These are phyloP conservation scores for Megaleporinus macrocephalus DNA, from an alignment of 2,113 vertebrate species.

Conservation along the genomic window DNA sequence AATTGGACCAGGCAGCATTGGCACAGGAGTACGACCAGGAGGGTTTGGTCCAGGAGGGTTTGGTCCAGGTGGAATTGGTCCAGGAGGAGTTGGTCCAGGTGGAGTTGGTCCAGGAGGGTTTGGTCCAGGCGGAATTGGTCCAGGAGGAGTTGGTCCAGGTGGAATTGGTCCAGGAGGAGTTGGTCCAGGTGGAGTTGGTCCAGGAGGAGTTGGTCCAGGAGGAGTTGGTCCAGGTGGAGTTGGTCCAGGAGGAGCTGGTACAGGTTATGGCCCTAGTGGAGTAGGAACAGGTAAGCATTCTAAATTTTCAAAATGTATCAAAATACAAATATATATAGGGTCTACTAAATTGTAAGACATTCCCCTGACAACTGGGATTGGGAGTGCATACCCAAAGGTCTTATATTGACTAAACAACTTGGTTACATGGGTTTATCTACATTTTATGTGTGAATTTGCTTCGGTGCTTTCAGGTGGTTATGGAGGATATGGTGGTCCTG, in stretches of 20 bases:
- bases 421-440: background rate
- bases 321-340: too few species aligned
- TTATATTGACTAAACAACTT: background rate
- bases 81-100: slow-evolving; percentile 21
- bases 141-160: slow-evolving; percentile 18
- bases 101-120: slow-evolving; percentile 25
- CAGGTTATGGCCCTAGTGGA: slow-evolving; percentile 1
- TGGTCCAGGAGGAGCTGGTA: background rate
- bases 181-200: slow-evolving; percentile 15
- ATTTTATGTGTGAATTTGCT: background rate
- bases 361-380: too few species aligned
- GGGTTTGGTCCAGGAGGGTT: slow-evolving; percentile 38
- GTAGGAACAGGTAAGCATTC: slow-evolving; percentile 24
- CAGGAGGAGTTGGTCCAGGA: slow-evolving; percentile 18
- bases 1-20: background rate
- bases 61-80: slow-evolving; percentile 27
- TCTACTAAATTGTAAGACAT: too few species aligned
- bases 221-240: slow-evolving; percentile 25
- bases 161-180: slow-evolving; percentile 19
- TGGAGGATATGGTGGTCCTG: slow-evolving; percentile 34
- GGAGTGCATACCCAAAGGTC: background rate
- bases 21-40: slow-evolving; percentile 24
- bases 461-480: slow-evolving; percentile 28
- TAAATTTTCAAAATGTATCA: background rate
- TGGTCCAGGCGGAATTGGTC: slow-evolving; percentile 27